Evolutionary conservation across 2,797 vertebrate genomes (phyloP).

Genomic region (Enteromius radiatus): DNA sequence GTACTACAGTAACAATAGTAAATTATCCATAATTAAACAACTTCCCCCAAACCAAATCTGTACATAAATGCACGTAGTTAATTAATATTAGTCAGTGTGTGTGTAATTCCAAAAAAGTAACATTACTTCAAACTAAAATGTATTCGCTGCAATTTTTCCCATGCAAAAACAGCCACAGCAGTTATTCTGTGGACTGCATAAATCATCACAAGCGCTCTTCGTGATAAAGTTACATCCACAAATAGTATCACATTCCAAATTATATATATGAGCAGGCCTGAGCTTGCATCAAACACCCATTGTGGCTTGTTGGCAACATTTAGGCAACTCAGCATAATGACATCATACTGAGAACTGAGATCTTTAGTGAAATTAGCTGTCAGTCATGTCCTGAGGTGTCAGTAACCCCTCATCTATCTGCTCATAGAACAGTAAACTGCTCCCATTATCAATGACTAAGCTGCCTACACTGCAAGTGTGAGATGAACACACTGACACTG

Average conservation of each 20-base stretch:
- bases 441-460: conserved; percentile 20
- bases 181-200: not conserved
- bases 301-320: conserved; percentile 1
- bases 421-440: not conserved
- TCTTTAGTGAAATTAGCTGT: not conserved
- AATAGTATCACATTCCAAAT: not conserved
- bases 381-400: conserved; percentile 10
- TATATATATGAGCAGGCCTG: not conserved
- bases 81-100: not conserved
- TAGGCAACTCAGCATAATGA: not conserved
- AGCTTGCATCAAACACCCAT: conserved; percentile 4
- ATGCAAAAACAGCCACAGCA: conserved; percentile 25
- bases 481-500: not conserved
- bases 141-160: not conserved
- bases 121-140: not conserved
- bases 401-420: conserved; percentile 6
- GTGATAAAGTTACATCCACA: not conserved
- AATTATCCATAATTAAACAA: not conserved
- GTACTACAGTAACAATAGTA: not conserved
- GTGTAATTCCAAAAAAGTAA: not conserved
- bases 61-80: not conserved
- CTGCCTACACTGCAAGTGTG: not conserved
- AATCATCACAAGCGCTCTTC: not conserved
- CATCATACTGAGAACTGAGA: not conserved
- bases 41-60: not conserved